phyloP scores from a whole-genome alignment of 2,888 invertebrate species.

The Pterostichus niger region DNA sequence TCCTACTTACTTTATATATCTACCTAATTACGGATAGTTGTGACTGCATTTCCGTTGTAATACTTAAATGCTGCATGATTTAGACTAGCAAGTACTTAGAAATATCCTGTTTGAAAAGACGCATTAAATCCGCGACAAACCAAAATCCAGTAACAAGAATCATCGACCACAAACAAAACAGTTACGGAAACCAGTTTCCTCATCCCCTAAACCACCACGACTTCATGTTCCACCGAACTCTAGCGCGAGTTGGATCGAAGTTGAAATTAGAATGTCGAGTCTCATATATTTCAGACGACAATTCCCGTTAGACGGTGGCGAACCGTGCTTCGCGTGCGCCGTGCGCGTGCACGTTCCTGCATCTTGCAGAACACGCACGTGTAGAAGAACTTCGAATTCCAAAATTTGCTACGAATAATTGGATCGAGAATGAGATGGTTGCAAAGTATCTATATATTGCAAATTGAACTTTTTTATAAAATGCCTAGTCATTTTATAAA shows the following conservation, averaged over 20 bases:
- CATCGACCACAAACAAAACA: conserved; percentile 23
- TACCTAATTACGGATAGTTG: too few relatives aligned
- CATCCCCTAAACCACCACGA: conserved; percentile 19
- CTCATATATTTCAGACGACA: conserved; percentile 68
- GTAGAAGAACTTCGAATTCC: conserved; percentile 20
- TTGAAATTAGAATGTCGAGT: conserved; percentile 69
- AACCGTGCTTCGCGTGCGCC: conserved; percentile 15
- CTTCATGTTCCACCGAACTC: conserved; percentile 28
- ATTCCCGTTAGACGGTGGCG: conserved; percentile 60
- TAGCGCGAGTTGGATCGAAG: conserved; percentile 65
- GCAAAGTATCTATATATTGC: background rate
- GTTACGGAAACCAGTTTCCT: conserved; percentile 7
- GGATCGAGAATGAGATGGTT: conserved; percentile 21
- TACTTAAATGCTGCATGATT: too few relatives aligned
- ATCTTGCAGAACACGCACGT: conserved; percentile 56
- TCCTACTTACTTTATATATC: too few relatives aligned
- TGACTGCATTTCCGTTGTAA: too few relatives aligned
- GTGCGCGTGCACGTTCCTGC: background rate
- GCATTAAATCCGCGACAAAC: conserved; percentile 1
- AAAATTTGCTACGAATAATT: conserved; percentile 13
- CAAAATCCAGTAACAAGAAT: conserved; percentile 34
- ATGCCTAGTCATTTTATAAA: background rate
- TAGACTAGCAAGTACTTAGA: background rate
- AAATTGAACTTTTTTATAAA: conserved; percentile 5
- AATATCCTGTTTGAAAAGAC: background rate